phyloP scores from a whole-genome alignment of 2,888 invertebrate species.

The Hoplodrina ambigua region DNA sequence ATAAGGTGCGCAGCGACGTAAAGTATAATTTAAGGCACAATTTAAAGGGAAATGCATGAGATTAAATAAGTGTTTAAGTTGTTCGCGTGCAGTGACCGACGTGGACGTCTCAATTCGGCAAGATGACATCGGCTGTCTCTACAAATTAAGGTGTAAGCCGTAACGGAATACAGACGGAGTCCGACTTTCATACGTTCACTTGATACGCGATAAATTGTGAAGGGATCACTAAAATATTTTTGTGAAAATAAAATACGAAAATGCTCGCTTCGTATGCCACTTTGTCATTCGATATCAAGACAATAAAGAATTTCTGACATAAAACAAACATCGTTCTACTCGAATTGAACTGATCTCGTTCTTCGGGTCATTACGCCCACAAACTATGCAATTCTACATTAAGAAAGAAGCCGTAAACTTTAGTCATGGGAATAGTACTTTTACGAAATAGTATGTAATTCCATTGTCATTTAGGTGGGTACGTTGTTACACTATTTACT shows the following conservation, averaged over 20 bases:
- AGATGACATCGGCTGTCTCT: slow-evolving; percentile 75
- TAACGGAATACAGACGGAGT: slow-evolving; percentile 66
- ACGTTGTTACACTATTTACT: slow-evolving; percentile 61
- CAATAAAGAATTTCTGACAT: slow-evolving; percentile 40
- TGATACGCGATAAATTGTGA: slow-evolving; percentile 69
- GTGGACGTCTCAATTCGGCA: slow-evolving; percentile 77
- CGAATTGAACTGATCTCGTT: slow-evolving; percentile 42
- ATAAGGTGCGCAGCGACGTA: slow-evolving; percentile 59
- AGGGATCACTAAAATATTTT: slow-evolving; percentile 72
- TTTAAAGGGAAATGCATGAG: slow-evolving; percentile 74
- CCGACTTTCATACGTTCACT: slow-evolving; percentile 71
- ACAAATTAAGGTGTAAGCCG: slow-evolving; percentile 73
- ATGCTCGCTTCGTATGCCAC: slow-evolving; percentile 40
- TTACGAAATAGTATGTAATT: slow-evolving; percentile 64
- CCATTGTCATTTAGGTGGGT: slow-evolving; percentile 68
- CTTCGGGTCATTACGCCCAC: slow-evolving; percentile 46
- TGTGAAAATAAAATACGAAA: slow-evolving; percentile 53
- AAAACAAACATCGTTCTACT: slow-evolving; percentile 27
- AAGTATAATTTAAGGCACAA: slow-evolving; percentile 72
- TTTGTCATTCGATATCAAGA: slow-evolving; percentile 52
- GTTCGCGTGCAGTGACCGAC: slow-evolving; percentile 69
- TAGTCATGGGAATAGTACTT: slow-evolving; percentile 63
- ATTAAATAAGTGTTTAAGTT: slow-evolving; percentile 76
- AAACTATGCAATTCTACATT: slow-evolving; percentile 45
- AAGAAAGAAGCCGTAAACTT: slow-evolving; percentile 55